A percentile compares a stretch with the other conserved stretches of the same genome.
phyloP scores from a whole-genome alignment of 1,140 invertebrate species.

The Drosophila bipectinata region DNA sequence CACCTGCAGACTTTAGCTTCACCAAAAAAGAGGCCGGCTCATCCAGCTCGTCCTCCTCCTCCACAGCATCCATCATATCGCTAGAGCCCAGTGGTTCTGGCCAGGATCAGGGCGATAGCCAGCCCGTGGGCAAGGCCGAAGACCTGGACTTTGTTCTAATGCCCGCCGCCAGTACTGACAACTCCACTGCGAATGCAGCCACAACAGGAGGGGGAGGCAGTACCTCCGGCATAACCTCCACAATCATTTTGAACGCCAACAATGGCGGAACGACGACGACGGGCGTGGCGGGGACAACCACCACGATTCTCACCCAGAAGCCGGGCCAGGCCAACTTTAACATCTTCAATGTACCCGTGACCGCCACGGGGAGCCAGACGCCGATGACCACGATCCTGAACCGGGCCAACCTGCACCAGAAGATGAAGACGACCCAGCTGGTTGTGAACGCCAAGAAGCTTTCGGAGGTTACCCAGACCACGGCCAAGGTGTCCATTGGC shows the following conservation, averaged over 20 bases:
- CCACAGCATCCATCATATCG: constrained; percentile 65
- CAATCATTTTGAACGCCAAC: constrained; percentile 29
- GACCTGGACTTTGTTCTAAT: constrained; percentile 58
- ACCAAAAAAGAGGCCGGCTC: constrained; percentile 67
- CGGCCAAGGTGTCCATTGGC: constrained; percentile 85
- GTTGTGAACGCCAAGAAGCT: constrained; percentile 75
- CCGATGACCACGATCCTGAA: constrained; percentile 53
- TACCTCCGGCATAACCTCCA: not conserved
- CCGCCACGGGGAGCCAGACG: constrained; percentile 19
- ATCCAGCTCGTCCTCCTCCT: constrained; percentile 58
- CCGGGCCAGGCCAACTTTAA: constrained; percentile 43
- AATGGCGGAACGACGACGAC: constrained; percentile 29
- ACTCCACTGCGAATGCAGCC: not conserved
- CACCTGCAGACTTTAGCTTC: constrained; percentile 63
- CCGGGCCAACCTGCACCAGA: constrained; percentile 61
- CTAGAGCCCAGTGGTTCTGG: constrained; percentile 49
- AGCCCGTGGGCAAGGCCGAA: constrained; percentile 29
- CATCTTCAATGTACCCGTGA: constrained; percentile 45
- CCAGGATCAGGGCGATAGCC: constrained; percentile 22
- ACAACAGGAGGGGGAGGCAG: not conserved
- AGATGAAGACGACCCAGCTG: constrained; percentile 63
- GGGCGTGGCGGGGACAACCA: not conserved
- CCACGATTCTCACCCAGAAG: constrained; percentile 51
- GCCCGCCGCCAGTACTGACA: constrained; percentile 23
- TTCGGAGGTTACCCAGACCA: constrained; percentile 74